Conservation (phyloP, 2,888 invertebrate genomes). For the Volucella zonaria region DNA sequence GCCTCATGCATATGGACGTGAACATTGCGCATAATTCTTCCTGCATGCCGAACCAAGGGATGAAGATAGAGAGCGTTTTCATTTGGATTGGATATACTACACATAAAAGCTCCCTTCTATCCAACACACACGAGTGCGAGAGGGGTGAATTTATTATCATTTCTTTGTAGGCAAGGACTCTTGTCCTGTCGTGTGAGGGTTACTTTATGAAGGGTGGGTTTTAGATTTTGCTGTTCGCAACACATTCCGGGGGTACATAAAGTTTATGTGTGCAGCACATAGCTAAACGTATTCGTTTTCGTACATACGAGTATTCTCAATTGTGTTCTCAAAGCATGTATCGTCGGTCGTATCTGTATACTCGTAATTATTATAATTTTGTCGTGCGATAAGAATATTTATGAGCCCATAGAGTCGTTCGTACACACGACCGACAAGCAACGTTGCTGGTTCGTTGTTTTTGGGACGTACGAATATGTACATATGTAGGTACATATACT, state of each 20-base stretch:
- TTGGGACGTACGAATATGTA: constrained; percentile 15
- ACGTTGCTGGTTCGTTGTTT: constrained; percentile 32
- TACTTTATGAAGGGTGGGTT: constrained; percentile 45
- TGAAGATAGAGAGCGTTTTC: constrained; percentile 35
- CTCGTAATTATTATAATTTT: constrained; percentile 68
- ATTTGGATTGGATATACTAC: constrained; percentile 70
- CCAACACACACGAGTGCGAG: constrained; percentile 18
- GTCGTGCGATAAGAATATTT: constrained; percentile 72
- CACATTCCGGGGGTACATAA: constrained; percentile 68
- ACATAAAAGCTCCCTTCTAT: constrained; percentile 57
- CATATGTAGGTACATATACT: too few relatives aligned
- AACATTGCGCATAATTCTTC: constrained; percentile 67
- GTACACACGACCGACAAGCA: constrained; percentile 12
- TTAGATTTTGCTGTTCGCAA: constrained; percentile 35
- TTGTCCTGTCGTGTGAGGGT: constrained; percentile 40
- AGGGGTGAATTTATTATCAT: constrained; percentile 69
- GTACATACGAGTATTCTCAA: not conserved
- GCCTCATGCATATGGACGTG: constrained; percentile 47
- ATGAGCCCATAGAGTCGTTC: constrained; percentile 49
- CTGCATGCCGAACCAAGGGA: constrained; percentile 13
- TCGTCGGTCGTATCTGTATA: constrained; percentile 10
- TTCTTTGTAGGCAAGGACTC: constrained; percentile 61
- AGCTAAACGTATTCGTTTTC: constrained; percentile 46
- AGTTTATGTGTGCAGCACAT: constrained; percentile 69
- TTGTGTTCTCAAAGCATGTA: constrained; percentile 63